These are phyloP conservation scores for Anser cygnoides DNA, from an alignment of 2,113 vertebrate genomes.

Conservation along the genomic window DNA sequence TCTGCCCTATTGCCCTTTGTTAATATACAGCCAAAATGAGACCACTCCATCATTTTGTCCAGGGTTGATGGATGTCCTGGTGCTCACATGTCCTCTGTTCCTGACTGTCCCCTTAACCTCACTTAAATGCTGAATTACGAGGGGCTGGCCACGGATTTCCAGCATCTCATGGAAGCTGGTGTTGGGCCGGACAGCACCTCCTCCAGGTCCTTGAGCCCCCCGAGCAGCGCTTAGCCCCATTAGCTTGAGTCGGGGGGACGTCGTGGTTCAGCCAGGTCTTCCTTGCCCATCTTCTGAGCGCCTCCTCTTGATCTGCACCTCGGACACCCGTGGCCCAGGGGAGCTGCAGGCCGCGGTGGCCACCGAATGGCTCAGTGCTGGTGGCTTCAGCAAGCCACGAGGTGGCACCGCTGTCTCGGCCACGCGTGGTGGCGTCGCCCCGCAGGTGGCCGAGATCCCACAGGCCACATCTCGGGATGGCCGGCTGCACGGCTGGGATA, in stretches of 20 bases:
- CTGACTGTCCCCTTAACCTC: neutral
- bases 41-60: conserved; percentile 1
- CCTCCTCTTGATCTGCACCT: neutral
- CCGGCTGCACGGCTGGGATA: fast-evolving
- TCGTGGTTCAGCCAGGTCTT: neutral
- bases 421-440: fast-evolving
- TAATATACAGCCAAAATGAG: neutral
- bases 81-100: neutral
- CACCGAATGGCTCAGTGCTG: fast-evolving
- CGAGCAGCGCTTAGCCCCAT: neutral
- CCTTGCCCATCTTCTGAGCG: neutral
- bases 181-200: neutral
- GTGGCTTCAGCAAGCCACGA: neutral
- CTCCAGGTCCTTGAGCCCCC: neutral
- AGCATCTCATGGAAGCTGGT: neutral
- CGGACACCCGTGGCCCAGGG: fast-evolving
- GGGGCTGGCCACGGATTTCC: neutral
- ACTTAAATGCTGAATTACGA: neutral
- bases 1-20: conserved; percentile 24
- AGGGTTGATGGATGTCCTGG: neutral
- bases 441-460: fast-evolving
- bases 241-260: fast-evolving
- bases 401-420: conserved; percentile 30
- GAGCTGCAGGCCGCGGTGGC: too few species aligned
- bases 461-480: fast-evolving